Conservation (phyloP, 2,113 vertebrate species). For the Ptilorrhoa leucosticta region DNA sequence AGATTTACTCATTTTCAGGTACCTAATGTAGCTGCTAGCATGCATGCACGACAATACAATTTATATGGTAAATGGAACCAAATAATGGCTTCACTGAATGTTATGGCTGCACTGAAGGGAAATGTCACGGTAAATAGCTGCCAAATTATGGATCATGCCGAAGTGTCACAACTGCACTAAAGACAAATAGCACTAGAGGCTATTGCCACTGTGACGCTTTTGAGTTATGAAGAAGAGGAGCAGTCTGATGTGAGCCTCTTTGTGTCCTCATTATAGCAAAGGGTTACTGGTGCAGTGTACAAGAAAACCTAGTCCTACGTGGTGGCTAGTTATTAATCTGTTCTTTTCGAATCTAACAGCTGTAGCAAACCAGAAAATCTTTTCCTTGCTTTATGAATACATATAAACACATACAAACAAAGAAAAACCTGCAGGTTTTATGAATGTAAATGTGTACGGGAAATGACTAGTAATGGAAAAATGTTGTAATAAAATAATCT, state of each 20-base stretch:
- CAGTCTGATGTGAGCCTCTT: constrained; percentile 73
- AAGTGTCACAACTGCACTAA: constrained; percentile 83
- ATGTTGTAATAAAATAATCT: constrained; percentile 65
- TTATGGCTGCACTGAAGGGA: constrained; percentile 84
- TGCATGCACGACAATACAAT: constrained; percentile 85
- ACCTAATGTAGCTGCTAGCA: constrained; percentile 81
- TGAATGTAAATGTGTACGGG: constrained; percentile 55
- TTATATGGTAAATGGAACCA: constrained; percentile 88
- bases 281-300: constrained; percentile 64
- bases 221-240: constrained; percentile 81
- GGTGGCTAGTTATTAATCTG: constrained; percentile 69
- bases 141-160: constrained; percentile 85
- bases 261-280: constrained; percentile 77
- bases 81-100: constrained; percentile 85
- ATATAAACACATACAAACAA: constrained; percentile 20
- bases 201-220: constrained; percentile 73
- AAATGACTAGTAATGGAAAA: constrained; percentile 70
- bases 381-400: constrained; percentile 23
- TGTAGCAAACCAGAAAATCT: constrained; percentile 42
- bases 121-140: constrained; percentile 87
- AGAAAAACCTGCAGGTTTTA: constrained; percentile 58
- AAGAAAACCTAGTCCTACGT: constrained; percentile 39
- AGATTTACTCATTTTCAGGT: constrained; percentile 84
- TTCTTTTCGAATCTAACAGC: constrained; percentile 56
- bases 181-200: constrained; percentile 82